Conservation (phyloP, 2,113 vertebrate genomes). For the Vulpes vulpes region DNA sequence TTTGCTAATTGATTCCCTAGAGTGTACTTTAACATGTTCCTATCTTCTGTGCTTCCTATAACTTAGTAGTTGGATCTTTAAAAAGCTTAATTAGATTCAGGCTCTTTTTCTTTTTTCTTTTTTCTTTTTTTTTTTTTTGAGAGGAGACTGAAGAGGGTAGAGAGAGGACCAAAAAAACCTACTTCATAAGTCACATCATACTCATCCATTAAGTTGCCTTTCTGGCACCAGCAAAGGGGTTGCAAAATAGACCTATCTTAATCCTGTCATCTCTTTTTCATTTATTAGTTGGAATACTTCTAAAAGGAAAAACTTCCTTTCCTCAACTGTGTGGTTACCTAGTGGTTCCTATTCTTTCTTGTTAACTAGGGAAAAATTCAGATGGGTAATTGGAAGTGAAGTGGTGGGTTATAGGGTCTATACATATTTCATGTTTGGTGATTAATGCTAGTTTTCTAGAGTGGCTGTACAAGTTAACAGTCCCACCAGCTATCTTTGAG, state of each 20-base stretch:
- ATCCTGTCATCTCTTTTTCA: neutral
- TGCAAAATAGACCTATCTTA: neutral
- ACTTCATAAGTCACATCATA: neutral
- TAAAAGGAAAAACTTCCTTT: neutral
- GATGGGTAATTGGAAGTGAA: neutral
- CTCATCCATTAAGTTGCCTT: neutral
- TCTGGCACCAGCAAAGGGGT: neutral
- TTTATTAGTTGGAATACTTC: neutral
- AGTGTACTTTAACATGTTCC: neutral
- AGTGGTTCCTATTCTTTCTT: neutral
- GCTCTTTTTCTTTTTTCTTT: neutral
- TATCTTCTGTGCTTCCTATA: neutral
- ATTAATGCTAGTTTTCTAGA: neutral
- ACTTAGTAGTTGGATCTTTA: neutral
- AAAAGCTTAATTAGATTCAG: neutral
- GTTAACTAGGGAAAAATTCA: neutral
- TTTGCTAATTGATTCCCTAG: constrained; percentile 25
- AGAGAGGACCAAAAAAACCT: neutral
- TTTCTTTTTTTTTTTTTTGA: neutral
- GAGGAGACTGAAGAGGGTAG: too few relatives aligned
- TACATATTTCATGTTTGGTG: neutral
- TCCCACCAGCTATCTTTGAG: neutral
- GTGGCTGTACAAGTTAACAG: neutral
- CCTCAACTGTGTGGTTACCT: neutral
- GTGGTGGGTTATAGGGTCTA: neutral